Base-by-base conservation (phyloP, 2,797 vertebrate genomes). In the Balearica regulorum region DNA sequence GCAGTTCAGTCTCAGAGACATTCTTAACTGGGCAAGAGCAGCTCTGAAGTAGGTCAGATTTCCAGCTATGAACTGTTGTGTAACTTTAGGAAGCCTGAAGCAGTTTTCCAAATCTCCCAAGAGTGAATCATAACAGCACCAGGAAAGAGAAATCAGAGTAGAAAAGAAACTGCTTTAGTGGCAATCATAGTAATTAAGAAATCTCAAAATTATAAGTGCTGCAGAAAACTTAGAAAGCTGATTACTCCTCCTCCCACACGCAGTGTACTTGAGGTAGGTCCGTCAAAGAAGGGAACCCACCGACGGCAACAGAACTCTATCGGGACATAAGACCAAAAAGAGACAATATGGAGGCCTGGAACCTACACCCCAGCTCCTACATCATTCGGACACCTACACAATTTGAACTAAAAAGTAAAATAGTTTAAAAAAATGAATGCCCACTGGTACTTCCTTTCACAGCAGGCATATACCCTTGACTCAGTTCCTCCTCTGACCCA, bases 51-150 rank as follows among this genome's bases (percentile, higher is more conserved):
- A 94, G 86, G 93, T 80, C 90, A 89, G 39, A 31, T 84, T 65
- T 82, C 55, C 60, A 65, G 33, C 37, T 70, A 62, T 29, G 22
- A 93, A 85, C 33, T 48, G 57, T 54, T 85, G 72, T 35, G 2
- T 68, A 90, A 86, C 31, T 83, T 82, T 37, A 53, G 69, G 79
- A 66, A 93, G 90, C 94, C 90, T 80, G 62, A 48, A 94, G 93
- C 72, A 2, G 43, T 83, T 92, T 95, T 94, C 75, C 79, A 62
- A 16, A 55, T 31, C 58, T 93, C 89, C 46, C 49, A 28, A 46
- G 53, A 77, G 44, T 87, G 87, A 97, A 85, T 95, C 93, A 84
- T 39, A 91, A 90, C 82, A 95, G 31, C 33, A 35, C 9, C 81
- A 93, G 37, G 57, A 80, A 92, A 72, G 57, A 83, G 48, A 85